These are phyloP conservation scores for Charadrius vociferus DNA, from an alignment of 2,113 vertebrate species.

Conservation along the genomic window DNA sequence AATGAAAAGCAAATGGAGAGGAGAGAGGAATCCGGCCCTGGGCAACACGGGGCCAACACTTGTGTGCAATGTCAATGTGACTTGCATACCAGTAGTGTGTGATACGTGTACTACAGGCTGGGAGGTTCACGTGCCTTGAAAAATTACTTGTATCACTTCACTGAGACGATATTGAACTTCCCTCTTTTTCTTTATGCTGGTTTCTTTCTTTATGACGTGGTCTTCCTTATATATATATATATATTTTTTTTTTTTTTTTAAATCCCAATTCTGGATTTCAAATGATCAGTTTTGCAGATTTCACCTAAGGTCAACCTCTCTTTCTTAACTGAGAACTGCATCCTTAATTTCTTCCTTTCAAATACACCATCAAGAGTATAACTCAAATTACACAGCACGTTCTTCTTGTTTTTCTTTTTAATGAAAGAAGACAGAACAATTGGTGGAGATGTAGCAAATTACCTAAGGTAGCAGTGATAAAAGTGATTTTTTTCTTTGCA, in stretches of 20 bases:
- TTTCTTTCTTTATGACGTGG: background rate
- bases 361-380: background rate
- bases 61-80: accelerated
- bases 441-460: background rate
- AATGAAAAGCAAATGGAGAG: slow-evolving; percentile 89
- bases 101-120: background rate
- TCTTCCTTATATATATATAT: background rate
- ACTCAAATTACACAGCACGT: background rate
- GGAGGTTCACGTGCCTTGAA: background rate
- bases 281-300: background rate
- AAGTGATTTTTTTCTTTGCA: background rate
- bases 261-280: background rate
- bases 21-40: slow-evolving; percentile 1
- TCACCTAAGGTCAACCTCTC: background rate
- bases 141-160: background rate
- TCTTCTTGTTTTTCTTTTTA: background rate
- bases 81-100: background rate
- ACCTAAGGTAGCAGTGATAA: background rate
- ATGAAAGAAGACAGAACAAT: background rate
- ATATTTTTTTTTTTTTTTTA: too few relatives aligned
- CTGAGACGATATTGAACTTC: background rate
- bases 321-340: background rate
- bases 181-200: background rate
- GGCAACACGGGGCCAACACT: background rate
- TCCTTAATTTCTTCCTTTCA: background rate